A percentile compares a stretch with the other conserved stretches of the same genome.
Evolutionary conservation across 2,888 invertebrate genomes (phyloP).

Genomic region (Liposcelis brunnea): DNA sequence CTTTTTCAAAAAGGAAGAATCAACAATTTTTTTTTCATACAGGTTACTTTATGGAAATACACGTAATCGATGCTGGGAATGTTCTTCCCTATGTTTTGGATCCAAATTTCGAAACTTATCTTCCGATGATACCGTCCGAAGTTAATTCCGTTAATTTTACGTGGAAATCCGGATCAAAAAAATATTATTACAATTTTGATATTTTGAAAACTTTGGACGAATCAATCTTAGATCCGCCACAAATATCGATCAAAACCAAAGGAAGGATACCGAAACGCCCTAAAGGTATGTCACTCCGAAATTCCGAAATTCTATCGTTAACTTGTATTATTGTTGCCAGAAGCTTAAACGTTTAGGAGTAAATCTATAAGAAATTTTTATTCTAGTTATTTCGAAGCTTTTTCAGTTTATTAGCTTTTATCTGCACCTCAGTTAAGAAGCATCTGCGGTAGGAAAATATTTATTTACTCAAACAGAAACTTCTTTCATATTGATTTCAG

Average conservation of each 20-base stretch:
- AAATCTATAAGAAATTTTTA: no score
- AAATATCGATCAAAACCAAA: conserved; percentile 68
- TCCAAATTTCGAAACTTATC: conserved; percentile 74
- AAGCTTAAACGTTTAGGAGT: no score
- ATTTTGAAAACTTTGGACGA: conserved; percentile 69
- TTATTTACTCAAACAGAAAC: no score
- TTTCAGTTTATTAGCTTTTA: no score
- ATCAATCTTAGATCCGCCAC: conserved; percentile 68
- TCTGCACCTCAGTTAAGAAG: no score
- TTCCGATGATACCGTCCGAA: conserved; percentile 83
- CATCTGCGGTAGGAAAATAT: no score
- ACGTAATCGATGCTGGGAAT: conserved; percentile 72
- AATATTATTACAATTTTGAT: conserved; percentile 76
- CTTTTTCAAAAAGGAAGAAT: no score
- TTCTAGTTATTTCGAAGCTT: no score
- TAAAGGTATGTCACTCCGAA: conserved; percentile 41
- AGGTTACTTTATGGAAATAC: conserved; percentile 77
- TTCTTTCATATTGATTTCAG: no score
- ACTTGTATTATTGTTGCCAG: background rate
- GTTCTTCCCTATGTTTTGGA: conserved; percentile 74
- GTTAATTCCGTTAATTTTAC: conserved; percentile 76
- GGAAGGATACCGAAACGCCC: conserved; percentile 73
- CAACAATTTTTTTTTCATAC: conserved; percentile 20
- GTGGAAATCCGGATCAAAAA: conserved; percentile 67
- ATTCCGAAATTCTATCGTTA: no score